Evolutionary conservation across 1,140 invertebrate genomes (phyloP).

Genomic region (Penaeus chinensis): DNA sequence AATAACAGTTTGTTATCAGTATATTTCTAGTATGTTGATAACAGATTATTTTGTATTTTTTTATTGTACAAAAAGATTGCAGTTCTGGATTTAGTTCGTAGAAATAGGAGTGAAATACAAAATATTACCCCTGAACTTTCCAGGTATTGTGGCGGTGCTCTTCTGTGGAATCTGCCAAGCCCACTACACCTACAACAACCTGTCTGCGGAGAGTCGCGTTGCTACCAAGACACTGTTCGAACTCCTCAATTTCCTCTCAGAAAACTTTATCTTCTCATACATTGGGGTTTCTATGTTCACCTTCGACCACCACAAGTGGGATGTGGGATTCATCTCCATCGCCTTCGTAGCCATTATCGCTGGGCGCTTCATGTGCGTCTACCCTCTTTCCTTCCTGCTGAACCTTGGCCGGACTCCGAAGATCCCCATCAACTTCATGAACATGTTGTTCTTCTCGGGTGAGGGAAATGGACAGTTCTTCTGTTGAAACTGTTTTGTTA

Average conservation of each 20-base stretch:
- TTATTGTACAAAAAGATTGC: too few relatives aligned
- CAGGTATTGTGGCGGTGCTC: constrained; percentile 93
- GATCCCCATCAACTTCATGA: constrained; percentile 94
- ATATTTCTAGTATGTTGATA: too few relatives aligned
- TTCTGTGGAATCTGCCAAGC: constrained; percentile 99
- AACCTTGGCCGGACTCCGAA: constrained; percentile 94
- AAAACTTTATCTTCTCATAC: constrained; percentile 99
- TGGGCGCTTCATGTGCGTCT: constrained; percentile 93
- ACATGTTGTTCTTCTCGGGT: constrained; percentile 99
- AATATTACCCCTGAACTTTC: constrained; percentile 45
- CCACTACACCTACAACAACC: constrained; percentile 98
- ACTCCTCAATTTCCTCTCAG: constrained; percentile 94
- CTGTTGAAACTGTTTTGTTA: too few relatives aligned
- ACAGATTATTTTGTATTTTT: too few relatives aligned
- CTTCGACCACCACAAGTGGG: constrained; percentile 94
- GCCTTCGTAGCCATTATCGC: constrained; percentile 88
- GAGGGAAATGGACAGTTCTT: constrained; percentile 63
- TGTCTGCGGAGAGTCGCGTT: constrained; percentile 86
- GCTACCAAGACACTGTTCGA: constrained; percentile 96
- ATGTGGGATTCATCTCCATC: constrained; percentile 89
- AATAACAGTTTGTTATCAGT: too few relatives aligned
- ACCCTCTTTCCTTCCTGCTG: constrained; percentile 92
- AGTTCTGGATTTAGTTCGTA: too few relatives aligned
- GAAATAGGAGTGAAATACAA: constrained; percentile 18
- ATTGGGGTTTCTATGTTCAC: constrained; percentile 99